Evolutionary conservation across 1,140 invertebrate genomes (phyloP).

Genomic region (Gerris buenoi): DNA sequence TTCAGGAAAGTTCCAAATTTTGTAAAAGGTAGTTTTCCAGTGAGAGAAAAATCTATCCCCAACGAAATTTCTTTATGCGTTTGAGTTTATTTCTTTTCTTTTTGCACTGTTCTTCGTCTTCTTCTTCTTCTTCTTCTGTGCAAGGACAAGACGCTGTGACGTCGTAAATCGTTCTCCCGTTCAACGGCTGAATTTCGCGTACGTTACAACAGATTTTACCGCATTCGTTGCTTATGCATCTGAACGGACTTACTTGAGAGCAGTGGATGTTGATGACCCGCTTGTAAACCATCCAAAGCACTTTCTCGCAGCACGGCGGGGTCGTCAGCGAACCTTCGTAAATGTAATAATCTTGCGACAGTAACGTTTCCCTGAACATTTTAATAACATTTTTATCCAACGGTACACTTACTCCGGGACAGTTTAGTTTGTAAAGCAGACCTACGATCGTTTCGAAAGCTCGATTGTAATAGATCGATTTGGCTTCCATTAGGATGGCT

Average conservation of each 20-base stretch:
- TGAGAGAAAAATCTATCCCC: too few relatives aligned
- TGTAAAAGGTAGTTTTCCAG: too few relatives aligned
- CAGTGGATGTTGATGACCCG: conserved; percentile 53
- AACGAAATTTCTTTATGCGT: too few relatives aligned
- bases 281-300: conserved; percentile 78
- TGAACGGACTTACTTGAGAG: conserved; percentile 43
- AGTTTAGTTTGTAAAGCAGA: too few relatives aligned
- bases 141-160: too few relatives aligned
- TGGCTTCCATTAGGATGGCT: neutral
- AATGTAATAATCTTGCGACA: conserved; percentile 41
- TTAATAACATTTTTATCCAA: neutral
- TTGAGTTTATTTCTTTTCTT: too few relatives aligned
- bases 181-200: neutral
- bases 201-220: neutral
- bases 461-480: too few relatives aligned
- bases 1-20: too few relatives aligned
- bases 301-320: conserved; percentile 75
- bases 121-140: too few relatives aligned
- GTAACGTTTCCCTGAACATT: neutral
- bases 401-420: too few relatives aligned
- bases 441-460: too few relatives aligned
- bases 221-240: neutral
- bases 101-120: too few relatives aligned
- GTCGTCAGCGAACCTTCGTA: conserved; percentile 83
- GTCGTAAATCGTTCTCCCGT: neutral